Evolutionary conservation across 2,113 vertebrate genomes (phyloP), one percentile per base, ranked within the genome.

Genomic region (Rhombomys opimus): DNA sequence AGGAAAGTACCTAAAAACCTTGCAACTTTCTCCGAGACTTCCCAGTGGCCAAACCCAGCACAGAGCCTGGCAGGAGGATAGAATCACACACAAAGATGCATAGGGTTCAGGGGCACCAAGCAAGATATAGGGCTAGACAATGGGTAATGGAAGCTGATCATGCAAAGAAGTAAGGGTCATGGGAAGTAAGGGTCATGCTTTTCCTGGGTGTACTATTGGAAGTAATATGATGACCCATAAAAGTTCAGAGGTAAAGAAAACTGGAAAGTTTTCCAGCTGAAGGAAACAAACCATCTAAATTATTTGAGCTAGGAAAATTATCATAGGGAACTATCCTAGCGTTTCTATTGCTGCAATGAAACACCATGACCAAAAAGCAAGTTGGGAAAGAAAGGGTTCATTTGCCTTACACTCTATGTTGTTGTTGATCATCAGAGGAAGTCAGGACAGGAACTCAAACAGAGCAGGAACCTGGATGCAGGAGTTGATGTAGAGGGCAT

Each of bases 81-180:
- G 5, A 46, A 22, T 81, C 77, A 61, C 25, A 68, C 27, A 86
- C 27, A 86, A 10, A 57, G 22, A 17, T 38, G 11, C 35, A 25
- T 18, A 6, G 13, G 54, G 18, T 14, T 75, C 13, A 41, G 52
- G 32, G 20, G 12, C 63, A 84, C 50, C 88, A 75, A 89, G 50
- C 30, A 77, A 63, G 65, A 61, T 15, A 22, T 50, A 81, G 52
- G 10, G 35, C 18, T 52, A 13, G n/a, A 76, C 35, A 61, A 65
- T 38, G 30, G 82, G 5, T 80, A 59, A 73, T 70, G 46, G 27
- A 77, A 87, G 6, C 18, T 30, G 38, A 61, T 30, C 30, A n/a
- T 76, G 22, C 59, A 80, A 89, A 52, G 81, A 94, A 85, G 65
- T 59, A n/a, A n/a, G n/a, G n/a, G n/a, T n/a, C n/a, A n/a, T n/a